Percentiles rank a stretch among this genome's conserved stretches.
Conservation (phyloP, 1,140 invertebrate species). For the Archivesica marissinica region DNA sequence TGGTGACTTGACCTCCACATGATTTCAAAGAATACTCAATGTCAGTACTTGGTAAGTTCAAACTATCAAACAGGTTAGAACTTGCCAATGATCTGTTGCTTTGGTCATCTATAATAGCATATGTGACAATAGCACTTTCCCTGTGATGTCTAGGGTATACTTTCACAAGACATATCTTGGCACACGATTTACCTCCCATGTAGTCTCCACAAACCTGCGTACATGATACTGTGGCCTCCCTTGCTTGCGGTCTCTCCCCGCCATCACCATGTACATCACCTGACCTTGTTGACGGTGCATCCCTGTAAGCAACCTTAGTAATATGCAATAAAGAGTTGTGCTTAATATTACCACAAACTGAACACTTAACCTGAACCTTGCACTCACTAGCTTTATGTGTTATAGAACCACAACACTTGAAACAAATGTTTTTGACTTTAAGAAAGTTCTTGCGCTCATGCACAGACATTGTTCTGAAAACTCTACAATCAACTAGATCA, state of each 20-base stretch:
- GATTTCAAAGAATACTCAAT: not conserved
- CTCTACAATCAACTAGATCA: no score
- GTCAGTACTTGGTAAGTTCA: not conserved
- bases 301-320: no score
- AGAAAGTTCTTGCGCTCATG: no score
- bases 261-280: no score
- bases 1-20: not conserved
- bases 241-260: slow-evolving; percentile 16
- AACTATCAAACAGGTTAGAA: slow-evolving; percentile 12
- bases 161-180: not conserved
- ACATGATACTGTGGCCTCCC: no score
- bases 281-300: no score
- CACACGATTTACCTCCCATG: slow-evolving; percentile 16
- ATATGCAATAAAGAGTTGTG: no score
- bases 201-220: not conserved
- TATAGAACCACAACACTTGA: not conserved
- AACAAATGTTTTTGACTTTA: no score
- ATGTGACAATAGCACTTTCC: not conserved
- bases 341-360: no score
- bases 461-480: no score
- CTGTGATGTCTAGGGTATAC: not conserved
- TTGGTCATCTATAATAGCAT: slow-evolving; percentile 21
- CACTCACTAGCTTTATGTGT: not conserved
- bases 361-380: not conserved
- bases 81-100: slow-evolving; percentile 20